Evolutionary conservation across 35 echinoderm and acorn worm genomes (phyloP), one percentile per base, ranked within the genome.

Genomic region (Acanthaster planci): DNA sequence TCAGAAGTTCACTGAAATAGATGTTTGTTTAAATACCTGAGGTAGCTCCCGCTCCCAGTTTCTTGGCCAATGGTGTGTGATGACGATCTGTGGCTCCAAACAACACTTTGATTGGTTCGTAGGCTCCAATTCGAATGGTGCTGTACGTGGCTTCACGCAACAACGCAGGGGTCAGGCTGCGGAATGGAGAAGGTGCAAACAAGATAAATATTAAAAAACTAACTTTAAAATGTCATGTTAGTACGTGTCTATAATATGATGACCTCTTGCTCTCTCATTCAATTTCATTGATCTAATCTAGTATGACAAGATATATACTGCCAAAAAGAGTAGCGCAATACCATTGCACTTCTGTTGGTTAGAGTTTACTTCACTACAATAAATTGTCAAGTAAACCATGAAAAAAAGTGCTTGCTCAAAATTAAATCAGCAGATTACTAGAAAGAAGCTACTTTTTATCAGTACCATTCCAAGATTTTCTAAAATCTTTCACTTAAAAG

Each of bases 41-140:
- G 35, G 89, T 91, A 29, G 81, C 96, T 6, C 96, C 96, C 1
- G 96, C 85, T 19, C 80, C 52, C 9, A 99, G n/a, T 38, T 99
- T 94, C 53, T 99, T 99, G 53, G 83, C 94, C 12, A 99, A 58
- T 38, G 92, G 85, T 37, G 96, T 99, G 67, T 99, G 59, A 19
- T 92, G 85, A 36, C 92, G 96, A 78, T 99, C 92, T 44, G 89
- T 99, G 52, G 96, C 96, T 23, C 96, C 92, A 67, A 91, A 84
- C 22, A 93, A 44, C 29, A 76, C 72, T 40, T 94, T 99, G 55
- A 99, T 94, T 60, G 96, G 96, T 89, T 99, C 96, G 92, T 99
- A 99, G 0, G 96, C 86, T 52, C 96, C 96, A 56, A 99, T 78
- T 5, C 96, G 77, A 34, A 99, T 99, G 6, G 88, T 86, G 37